Conservation (phyloP, 2,797 vertebrate species). For the Ibycter americanus region DNA sequence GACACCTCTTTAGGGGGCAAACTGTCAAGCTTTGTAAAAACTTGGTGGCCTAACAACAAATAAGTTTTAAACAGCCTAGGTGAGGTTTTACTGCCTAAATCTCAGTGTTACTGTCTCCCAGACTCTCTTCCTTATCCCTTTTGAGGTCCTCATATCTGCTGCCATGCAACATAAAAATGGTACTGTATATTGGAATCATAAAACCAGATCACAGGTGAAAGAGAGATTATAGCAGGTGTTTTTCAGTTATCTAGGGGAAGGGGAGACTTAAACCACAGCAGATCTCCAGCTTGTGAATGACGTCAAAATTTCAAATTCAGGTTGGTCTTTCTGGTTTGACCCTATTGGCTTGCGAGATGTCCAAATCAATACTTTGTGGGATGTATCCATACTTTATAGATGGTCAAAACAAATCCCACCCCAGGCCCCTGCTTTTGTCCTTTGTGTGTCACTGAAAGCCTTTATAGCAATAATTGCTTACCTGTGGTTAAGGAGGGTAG, state of each 20-base stretch:
- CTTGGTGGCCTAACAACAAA: background rate
- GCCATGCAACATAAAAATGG: background rate
- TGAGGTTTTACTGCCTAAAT: background rate
- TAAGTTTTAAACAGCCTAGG: background rate
- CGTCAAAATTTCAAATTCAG: background rate
- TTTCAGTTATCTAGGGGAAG: background rate
- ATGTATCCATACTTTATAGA: accelerated
- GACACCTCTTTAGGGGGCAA: background rate
- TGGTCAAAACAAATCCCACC: background rate
- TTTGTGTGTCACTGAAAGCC: background rate
- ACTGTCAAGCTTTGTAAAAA: background rate
- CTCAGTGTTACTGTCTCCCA: background rate
- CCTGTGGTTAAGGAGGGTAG: background rate
- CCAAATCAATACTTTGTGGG: background rate
- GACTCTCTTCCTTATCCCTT: background rate
- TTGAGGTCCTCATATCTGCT: background rate
- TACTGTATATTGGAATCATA: background rate
- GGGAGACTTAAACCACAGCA: background rate
- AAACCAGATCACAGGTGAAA: background rate
- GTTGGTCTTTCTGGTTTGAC: background rate
- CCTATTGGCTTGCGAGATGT: background rate
- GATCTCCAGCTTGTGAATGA: background rate
- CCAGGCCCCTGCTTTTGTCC: background rate
- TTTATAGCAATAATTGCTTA: background rate
- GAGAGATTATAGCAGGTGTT: background rate